A percentile compares a stretch with the other conserved stretches of the same genome.
Evolutionary conservation across 2,113 vertebrate species (phyloP).

Genomic region (Chaetura pelagica): DNA sequence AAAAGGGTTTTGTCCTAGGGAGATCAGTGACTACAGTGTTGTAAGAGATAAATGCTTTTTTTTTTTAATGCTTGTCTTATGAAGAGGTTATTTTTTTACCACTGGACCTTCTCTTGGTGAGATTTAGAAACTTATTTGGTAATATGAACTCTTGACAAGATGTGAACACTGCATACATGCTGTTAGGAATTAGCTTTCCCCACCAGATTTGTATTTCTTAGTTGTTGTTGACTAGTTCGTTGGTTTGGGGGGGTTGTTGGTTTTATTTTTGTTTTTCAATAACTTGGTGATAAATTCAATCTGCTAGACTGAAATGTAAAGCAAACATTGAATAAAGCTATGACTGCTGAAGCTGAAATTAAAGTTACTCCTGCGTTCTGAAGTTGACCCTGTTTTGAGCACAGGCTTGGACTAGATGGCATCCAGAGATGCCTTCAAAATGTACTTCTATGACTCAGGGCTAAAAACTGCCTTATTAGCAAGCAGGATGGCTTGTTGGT

Average conservation of each 20-base stretch:
- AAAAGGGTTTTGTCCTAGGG: not conserved
- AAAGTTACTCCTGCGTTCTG: not conserved
- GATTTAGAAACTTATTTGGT: not conserved
- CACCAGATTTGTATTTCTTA: no score
- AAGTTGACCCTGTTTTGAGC: not conserved
- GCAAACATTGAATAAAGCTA: not conserved
- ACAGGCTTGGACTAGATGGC: not conserved
- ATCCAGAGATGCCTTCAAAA: not conserved
- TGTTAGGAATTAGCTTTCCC: not conserved
- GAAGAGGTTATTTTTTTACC: not conserved
- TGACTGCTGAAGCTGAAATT: not conserved
- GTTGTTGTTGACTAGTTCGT: no score
- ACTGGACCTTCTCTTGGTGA: not conserved
- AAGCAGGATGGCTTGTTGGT: not conserved
- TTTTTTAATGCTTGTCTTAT: not conserved
- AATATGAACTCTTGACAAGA: not conserved
- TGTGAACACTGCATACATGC: fast-evolving
- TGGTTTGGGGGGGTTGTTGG: no score
- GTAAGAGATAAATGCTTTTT: no score
- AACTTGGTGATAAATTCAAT: fast-evolving
- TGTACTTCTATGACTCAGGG: not conserved
- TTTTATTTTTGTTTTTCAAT: no score
- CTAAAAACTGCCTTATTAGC: not conserved
- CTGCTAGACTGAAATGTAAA: not conserved
- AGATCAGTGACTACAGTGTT: not conserved